Percentiles rank a stretch among this genome's conserved stretches.
Conservation (phyloP, 2,797 vertebrate genomes). For the Meda fulgida region DNA sequence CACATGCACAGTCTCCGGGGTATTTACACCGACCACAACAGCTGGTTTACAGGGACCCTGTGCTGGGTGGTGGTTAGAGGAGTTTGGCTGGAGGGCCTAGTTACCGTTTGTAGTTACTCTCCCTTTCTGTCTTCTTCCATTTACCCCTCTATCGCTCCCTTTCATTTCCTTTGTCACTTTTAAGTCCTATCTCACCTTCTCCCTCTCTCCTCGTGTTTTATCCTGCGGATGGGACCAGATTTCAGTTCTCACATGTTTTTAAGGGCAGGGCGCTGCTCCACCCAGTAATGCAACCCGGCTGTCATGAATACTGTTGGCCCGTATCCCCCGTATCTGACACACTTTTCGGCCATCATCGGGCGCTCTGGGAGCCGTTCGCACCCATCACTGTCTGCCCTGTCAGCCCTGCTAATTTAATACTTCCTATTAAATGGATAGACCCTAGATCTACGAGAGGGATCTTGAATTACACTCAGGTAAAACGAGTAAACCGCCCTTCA, state of each 20-base stretch:
- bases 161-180: constrained; percentile 19
- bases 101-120: constrained; percentile 35
- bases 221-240: constrained; percentile 70
- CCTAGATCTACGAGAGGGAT: constrained; percentile 74
- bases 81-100: constrained; percentile 35
- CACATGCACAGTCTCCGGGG: constrained; percentile 32
- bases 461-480: constrained; percentile 80
- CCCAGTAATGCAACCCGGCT: constrained; percentile 72
- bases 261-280: constrained; percentile 67
- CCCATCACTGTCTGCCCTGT: constrained; percentile 58
- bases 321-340: constrained; percentile 71
- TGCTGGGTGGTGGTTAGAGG: constrained; percentile 13
- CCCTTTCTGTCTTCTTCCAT: constrained; percentile 24
- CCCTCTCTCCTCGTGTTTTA: constrained; percentile 52
- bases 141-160: constrained; percentile 25
- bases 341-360: constrained; percentile 64
- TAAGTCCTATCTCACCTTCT: constrained; percentile 33
- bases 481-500: constrained; percentile 75
- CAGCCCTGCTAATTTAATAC: constrained; percentile 68
- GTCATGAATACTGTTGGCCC: constrained; percentile 59
- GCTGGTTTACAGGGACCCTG: constrained; percentile 68
- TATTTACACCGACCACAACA: constrained; percentile 62
- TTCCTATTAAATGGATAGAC: constrained; percentile 60
- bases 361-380: constrained; percentile 44
- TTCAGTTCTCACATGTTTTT: constrained; percentile 79